Conservation (phyloP, 2,797 vertebrate genomes). For the Echiichthys vipera region DNA sequence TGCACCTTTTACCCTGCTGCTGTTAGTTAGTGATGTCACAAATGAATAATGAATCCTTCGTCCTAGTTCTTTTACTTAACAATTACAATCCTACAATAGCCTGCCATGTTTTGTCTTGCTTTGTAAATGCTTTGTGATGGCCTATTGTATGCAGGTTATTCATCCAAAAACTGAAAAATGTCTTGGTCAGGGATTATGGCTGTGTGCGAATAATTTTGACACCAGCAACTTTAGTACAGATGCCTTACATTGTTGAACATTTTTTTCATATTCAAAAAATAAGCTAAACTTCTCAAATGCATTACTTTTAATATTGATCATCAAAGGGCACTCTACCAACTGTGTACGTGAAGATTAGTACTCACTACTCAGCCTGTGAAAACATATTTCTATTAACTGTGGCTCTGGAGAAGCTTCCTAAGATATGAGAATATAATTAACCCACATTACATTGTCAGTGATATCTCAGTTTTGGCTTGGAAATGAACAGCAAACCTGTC, state of each 20-base stretch:
- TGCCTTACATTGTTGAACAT: too few relatives aligned
- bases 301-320: not conserved
- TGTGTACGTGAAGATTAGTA: not conserved
- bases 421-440: not conserved
- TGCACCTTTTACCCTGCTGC: not conserved
- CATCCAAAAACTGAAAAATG: not conserved
- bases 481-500: not conserved
- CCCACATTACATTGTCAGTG: not conserved
- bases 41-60: not conserved
- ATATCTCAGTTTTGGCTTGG: not conserved
- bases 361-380: not conserved
- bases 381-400: not conserved
- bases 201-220: not conserved
- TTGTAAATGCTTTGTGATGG: not conserved
- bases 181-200: not conserved
- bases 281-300: not conserved
- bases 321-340: not conserved
- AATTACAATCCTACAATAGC: not conserved
- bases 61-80: not conserved
- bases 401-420: not conserved
- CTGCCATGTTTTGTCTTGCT: not conserved
- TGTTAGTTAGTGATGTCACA: not conserved
- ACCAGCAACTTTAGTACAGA: not conserved
- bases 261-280: not conserved
- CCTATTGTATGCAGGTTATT: not conserved